phyloP scores from a whole-genome alignment of 2,888 invertebrate genomes.

The Luperina testacea region DNA sequence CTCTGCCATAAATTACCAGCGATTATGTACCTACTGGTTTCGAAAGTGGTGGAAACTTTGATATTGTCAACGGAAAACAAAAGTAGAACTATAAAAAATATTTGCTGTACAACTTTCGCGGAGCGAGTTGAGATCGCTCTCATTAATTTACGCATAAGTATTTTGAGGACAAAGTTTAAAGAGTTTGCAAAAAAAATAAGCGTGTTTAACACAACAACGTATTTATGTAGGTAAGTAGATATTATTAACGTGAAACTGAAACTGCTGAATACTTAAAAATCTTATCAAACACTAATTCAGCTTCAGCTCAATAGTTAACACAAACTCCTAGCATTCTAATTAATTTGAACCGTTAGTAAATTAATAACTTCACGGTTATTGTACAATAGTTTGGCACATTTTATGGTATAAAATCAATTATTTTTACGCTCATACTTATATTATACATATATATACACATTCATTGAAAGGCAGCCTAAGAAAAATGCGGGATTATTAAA shows the following conservation, averaged over 20 bases:
- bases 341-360: constrained; percentile 20
- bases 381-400: constrained; percentile 6
- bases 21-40: constrained; percentile 49
- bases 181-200: too few relatives aligned
- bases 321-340: background rate
- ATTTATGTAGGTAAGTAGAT: background rate
- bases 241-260: background rate
- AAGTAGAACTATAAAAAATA: constrained; percentile 45
- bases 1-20: constrained; percentile 49
- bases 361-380: constrained; percentile 23
- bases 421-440: background rate
- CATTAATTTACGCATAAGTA: constrained; percentile 22
- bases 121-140: constrained; percentile 19
- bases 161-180: constrained; percentile 1
- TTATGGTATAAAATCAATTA: constrained; percentile 50
- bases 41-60: constrained; percentile 50
- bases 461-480: background rate
- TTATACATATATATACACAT: background rate
- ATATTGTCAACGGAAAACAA: constrained; percentile 41
- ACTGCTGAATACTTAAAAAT: background rate
- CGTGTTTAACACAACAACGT: constrained; percentile 1
- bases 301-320: constrained; percentile 17
- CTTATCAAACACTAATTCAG: background rate
- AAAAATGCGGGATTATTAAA: constrained; percentile 1
- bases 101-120: constrained; percentile 53